Conservation (phyloP, 2,888 invertebrate species). For the Rhaphigaster nebulosa region DNA sequence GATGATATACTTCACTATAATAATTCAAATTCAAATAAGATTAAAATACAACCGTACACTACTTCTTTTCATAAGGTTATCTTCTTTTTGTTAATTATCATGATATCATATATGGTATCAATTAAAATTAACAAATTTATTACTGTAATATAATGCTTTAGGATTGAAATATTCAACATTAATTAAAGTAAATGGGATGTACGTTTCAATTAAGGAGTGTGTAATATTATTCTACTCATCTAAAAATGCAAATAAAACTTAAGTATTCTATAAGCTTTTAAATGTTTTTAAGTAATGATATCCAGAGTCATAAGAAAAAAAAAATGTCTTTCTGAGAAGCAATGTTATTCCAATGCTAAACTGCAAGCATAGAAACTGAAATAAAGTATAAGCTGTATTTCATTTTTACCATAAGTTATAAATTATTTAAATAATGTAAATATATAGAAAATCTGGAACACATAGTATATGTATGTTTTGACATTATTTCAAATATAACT, state of each 20-base stretch:
- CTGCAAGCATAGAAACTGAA: background rate
- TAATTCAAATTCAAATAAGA: background rate
- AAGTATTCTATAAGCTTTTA: background rate
- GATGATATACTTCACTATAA: background rate
- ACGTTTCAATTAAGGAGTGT: background rate
- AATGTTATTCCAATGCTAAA: background rate
- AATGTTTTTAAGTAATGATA: background rate
- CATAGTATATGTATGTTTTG: background rate
- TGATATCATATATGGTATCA: background rate
- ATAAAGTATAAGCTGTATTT: background rate
- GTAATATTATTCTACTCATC: background rate
- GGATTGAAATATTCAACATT: background rate
- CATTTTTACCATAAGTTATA: background rate
- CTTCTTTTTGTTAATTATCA: background rate
- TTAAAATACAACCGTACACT: background rate
- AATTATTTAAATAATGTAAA: background rate
- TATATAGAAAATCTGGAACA: background rate
- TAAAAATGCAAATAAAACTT: background rate
- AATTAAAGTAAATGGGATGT: background rate
- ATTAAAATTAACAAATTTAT: background rate
- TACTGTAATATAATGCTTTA: background rate
- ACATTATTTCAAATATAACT: background rate
- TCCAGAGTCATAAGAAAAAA: background rate
- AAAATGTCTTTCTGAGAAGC: background rate
- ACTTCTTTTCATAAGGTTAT: background rate